These are phyloP conservation scores for Xiphophorus hellerii DNA, from an alignment of 2,113 vertebrate species.

Conservation along the genomic window DNA sequence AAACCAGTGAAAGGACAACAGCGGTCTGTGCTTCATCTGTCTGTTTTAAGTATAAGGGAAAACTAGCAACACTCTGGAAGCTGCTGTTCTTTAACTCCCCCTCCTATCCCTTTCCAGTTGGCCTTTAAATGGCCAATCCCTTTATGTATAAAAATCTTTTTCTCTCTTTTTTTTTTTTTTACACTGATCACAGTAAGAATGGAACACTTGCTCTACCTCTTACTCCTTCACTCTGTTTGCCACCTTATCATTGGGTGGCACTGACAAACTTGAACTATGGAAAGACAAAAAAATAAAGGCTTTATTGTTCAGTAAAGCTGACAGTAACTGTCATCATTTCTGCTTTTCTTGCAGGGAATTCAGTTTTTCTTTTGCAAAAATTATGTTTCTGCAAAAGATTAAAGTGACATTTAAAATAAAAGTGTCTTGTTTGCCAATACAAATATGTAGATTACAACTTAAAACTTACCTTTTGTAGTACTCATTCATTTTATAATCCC, in stretches of 20 bases:
- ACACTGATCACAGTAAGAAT: conserved; percentile 71
- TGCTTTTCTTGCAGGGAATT: not conserved
- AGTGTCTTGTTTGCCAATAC: no score
- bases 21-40: conserved; percentile 36
- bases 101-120: conserved; percentile 14
- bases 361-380: no score
- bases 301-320: conserved; percentile 70
- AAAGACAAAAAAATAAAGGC: conserved; percentile 79
- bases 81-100: conserved; percentile 52
- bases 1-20: conserved; percentile 28
- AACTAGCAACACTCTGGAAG: conserved; percentile 72
- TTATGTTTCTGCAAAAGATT: no score
- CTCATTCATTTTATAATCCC: no score
- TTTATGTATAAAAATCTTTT: conserved; percentile 55
- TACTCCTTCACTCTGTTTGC: conserved; percentile 74
- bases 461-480: no score
- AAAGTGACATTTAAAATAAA: no score
- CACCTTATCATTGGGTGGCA: conserved; percentile 71
- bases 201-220: conserved; percentile 81
- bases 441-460: no score
- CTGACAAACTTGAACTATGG: conserved; percentile 79
- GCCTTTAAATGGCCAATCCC: conserved; percentile 66
- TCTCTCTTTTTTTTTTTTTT: conserved; percentile 66
- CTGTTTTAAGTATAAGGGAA: conserved; percentile 75
- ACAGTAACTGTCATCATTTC: conserved; percentile 6